phyloP scores from a whole-genome alignment of 2,888 invertebrate species.

The Synanthedon formicaeformis region DNA sequence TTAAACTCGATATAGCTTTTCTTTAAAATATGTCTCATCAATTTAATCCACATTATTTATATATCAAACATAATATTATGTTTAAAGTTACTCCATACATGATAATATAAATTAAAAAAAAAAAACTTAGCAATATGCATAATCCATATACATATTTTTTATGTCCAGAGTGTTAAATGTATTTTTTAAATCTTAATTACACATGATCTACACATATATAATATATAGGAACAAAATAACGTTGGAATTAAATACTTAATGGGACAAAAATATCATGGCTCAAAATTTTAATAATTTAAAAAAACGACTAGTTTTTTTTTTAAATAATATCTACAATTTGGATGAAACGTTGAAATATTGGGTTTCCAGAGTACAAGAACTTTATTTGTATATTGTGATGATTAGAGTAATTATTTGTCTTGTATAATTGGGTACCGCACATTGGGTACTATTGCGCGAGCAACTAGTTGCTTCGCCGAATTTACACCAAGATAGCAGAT shows the following conservation, averaged over 20 bases:
- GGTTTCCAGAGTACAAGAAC: no score
- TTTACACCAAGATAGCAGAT: no score
- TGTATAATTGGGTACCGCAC: no score
- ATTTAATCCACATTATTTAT: not conserved
- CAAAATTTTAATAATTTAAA: slow-evolving; percentile 14
- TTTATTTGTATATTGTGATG: no score
- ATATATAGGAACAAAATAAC: slow-evolving; percentile 8
- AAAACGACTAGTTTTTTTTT: slow-evolving; percentile 17
- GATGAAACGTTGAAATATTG: slow-evolving; percentile 11
- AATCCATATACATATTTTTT: not conserved
- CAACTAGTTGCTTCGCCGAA: no score
- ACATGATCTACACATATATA: not conserved
- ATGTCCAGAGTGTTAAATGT: not conserved
- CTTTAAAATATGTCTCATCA: not conserved
- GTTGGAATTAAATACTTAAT: not conserved
- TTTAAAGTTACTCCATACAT: not conserved
- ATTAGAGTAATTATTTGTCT: no score
- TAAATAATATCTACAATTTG: not conserved
- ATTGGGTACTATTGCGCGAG: no score
- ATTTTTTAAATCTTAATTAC: slow-evolving; percentile 4
- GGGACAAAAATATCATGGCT: not conserved
- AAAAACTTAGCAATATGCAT: not conserved
- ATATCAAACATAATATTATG: not conserved
- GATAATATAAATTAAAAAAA: not conserved
- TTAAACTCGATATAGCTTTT: no score